A percentile compares a stretch with the other conserved stretches of the same genome.
Evolutionary conservation across 2,888 invertebrate genomes (phyloP).

Genomic region (Ashinkailepas kermadecensis): DNA sequence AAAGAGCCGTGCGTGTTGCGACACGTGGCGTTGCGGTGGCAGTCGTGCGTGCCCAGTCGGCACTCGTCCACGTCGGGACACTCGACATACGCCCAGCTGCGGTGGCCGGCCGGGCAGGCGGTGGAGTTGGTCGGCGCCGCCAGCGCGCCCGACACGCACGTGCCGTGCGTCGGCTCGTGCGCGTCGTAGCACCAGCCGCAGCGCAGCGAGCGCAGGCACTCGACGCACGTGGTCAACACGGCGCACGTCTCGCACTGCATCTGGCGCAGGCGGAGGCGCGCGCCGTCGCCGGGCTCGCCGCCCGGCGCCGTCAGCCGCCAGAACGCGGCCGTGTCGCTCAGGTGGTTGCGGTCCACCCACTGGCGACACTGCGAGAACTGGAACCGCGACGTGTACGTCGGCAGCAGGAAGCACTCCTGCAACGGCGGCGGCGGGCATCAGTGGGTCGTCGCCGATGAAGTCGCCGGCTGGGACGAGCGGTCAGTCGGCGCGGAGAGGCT

Average conservation of each 20-base stretch:
- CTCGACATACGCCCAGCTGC: slow-evolving; percentile 80
- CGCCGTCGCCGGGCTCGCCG: neutral
- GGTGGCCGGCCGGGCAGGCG: slow-evolving; percentile 23
- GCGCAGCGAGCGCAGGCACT: slow-evolving; percentile 71
- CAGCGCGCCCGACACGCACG: slow-evolving; percentile 79
- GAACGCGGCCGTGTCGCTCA: neutral
- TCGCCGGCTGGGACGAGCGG: too few species aligned
- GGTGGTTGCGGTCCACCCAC: slow-evolving; percentile 64
- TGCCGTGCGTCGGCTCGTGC: slow-evolving; percentile 79
- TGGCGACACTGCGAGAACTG: slow-evolving; percentile 87
- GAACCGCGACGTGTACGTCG: slow-evolving; percentile 89
- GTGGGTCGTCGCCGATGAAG: too few species aligned
- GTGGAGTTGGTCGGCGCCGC: slow-evolving; percentile 47
- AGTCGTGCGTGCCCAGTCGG: slow-evolving; percentile 75
- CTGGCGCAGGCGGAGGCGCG: neutral
- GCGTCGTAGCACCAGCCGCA: slow-evolving; percentile 93
- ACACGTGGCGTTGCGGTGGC: slow-evolving; percentile 84
- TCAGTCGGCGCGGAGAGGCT: too few species aligned
- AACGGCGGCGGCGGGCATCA: slow-evolving; percentile 5
- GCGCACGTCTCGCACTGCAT: slow-evolving; percentile 65
- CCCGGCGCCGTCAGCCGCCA: neutral
- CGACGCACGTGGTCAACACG: slow-evolving; percentile 63
- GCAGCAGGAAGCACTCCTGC: slow-evolving; percentile 86
- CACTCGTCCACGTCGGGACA: slow-evolving; percentile 95
- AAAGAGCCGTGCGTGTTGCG: slow-evolving; percentile 86